Percentiles rank a stretch among this genome's conserved stretches.
Conservation (phyloP, 2,797 vertebrate species). For the Sebastes cheni region DNA sequence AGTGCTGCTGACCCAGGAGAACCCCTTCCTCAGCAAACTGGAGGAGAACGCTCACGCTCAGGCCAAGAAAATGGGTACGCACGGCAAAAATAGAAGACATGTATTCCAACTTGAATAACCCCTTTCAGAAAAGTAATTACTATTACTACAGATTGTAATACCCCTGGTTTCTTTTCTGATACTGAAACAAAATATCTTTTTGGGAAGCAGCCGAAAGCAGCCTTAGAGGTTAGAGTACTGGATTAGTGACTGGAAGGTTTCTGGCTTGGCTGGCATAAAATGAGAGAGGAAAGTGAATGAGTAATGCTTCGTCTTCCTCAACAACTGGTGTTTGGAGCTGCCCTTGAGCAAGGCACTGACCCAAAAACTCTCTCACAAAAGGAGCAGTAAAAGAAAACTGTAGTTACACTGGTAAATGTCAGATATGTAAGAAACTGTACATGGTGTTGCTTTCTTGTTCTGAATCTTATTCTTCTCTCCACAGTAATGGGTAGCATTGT, state of each 20-base stretch:
- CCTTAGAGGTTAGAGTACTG: background rate
- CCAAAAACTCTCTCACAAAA: slow-evolving; percentile 5
- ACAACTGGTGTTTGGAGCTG: background rate
- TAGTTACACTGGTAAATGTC: background rate
- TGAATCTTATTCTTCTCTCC: slow-evolving; percentile 19
- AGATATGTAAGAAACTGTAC: background rate
- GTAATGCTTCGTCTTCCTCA: background rate
- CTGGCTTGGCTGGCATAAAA: background rate
- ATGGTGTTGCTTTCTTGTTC: background rate
- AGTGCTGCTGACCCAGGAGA: slow-evolving; percentile 95
- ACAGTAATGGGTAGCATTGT: slow-evolving; percentile 95
- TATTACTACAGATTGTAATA: background rate
- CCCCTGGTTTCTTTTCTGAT: background rate
- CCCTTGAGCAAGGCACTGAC: slow-evolving; percentile 52
- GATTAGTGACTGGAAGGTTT: slow-evolving; percentile 2
- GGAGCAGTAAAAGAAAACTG: background rate
- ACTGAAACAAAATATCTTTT: background rate
- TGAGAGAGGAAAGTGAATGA: slow-evolving; percentile 12
- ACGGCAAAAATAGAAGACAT: background rate
- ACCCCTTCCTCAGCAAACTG: slow-evolving; percentile 95
- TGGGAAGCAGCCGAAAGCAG: background rate
- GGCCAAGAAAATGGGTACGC: slow-evolving; percentile 90
- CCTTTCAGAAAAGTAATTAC: background rate
- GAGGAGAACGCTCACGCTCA: slow-evolving; percentile 87
- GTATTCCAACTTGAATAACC: background rate